Evolutionary conservation across 2,888 invertebrate species (phyloP).

Genomic region (Tiliacea citrago): DNA sequence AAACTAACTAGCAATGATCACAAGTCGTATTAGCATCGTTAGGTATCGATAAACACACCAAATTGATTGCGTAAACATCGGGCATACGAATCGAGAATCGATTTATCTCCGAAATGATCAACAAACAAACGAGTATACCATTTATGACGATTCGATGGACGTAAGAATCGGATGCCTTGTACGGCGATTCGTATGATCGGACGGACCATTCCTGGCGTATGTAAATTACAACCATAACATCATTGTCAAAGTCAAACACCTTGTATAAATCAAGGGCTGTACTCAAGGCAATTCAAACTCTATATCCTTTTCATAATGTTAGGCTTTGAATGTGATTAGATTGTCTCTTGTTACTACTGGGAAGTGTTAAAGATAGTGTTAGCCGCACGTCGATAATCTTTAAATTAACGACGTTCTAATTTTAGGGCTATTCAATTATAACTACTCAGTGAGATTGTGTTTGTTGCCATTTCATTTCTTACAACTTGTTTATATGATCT

Average conservation of each 20-base stretch:
- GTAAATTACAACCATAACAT: constrained; percentile 81
- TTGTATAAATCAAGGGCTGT: constrained; percentile 40
- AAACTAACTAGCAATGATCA: constrained; percentile 65
- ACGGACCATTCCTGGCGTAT: constrained; percentile 70
- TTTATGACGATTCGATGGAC: constrained; percentile 74
- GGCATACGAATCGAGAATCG: constrained; percentile 58
- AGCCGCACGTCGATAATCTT: constrained; percentile 75
- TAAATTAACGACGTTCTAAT: constrained; percentile 72
- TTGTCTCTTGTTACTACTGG: constrained; percentile 17
- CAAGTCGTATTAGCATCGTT: constrained; percentile 63
- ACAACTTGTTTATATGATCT: constrained; percentile 38
- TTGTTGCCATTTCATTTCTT: constrained; percentile 64
- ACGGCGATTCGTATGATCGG: constrained; percentile 70
- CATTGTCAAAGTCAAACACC: constrained; percentile 72
- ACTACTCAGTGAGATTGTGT: constrained; percentile 72
- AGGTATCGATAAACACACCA: constrained; percentile 64
- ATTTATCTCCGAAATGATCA: constrained; percentile 65
- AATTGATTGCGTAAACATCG: constrained; percentile 66
- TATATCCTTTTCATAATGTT: constrained; percentile 28
- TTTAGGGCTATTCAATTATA: constrained; percentile 77
- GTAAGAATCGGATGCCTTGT: constrained; percentile 72
- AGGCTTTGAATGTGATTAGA: background rate
- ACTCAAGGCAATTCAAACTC: constrained; percentile 43
- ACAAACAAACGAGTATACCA: constrained; percentile 72
- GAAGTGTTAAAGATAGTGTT: constrained; percentile 38